Base-by-base conservation (phyloP, 2,113 vertebrate species). In the Anthoscopus minutus region DNA sequence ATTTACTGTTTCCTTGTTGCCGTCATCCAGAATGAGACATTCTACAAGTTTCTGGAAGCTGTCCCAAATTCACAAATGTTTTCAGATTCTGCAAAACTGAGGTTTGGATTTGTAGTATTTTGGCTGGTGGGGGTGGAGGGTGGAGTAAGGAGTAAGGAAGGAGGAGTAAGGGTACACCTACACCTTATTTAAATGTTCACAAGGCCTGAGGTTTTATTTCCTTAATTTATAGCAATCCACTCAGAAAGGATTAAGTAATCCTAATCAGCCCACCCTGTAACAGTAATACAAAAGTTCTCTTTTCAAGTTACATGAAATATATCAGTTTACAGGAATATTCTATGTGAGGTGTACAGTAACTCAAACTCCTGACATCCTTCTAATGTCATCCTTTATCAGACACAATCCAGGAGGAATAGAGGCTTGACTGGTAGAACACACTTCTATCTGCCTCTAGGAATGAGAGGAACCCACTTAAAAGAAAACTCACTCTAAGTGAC, bases 1-100 rank as follows among this genome's bases (percentile, higher is more conserved):
- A 83, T 82, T 92, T 90, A 80, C 50, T 45, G 33, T 70, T 82
- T 82, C 58, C 40, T 70, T 90, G 79, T 88, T 95, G 73, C 56
- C n/a, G 35, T 77, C 44, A 16, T 80, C 30, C 50, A 80, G 54
- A 80, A 86, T 44, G 42, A 85, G 37, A 67, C 62, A 42, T 80
- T 80, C 71, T 88, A 42, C 74, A 54, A 38, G 54, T 89, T 94
- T 66, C 81, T 93, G 85, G 88, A 93, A 93, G 56, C 48, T 51
- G n/a, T 76, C 70, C 90, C 81, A 82, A 80, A 83, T 86, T 70
- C 66, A 84, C 28, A 44, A 79, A 77, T 73, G 50, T 69, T 93
- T 86, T 90, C 58, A 50, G 71, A 69, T 50, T 88, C 54, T 45
- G 15, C 31, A 86, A 61, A 92, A 80, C 66, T 54, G 27, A 40